Base-by-base conservation (phyloP, 2,797 vertebrate species). In the Remorina albescens region DNA sequence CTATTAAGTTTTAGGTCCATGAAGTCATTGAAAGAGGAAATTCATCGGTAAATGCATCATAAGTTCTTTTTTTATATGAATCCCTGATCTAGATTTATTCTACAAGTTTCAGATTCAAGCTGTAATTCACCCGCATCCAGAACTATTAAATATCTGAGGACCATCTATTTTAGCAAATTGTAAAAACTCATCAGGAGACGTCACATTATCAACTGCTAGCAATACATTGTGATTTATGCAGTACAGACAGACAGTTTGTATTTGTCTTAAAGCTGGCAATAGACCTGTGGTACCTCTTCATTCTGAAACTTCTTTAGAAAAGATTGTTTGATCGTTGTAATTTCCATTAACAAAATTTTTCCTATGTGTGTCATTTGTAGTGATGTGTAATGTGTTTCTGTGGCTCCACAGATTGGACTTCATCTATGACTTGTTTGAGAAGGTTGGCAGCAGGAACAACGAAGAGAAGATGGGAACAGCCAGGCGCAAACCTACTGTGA, bases 381-480 rank as follows among this genome's bases (percentile, higher is more conserved):
- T 30, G 6, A 6, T 54, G 18, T 72, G 7, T 57, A 19, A 80
- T 57, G 1, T 70, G 19, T 80, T 39, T 70, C 16, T 78, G 49
- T 61, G 41, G 6, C 39, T 42, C 59, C 54, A 50, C 76, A 98
- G 96, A 80, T 84, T 96, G 91, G 97, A 98, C 89, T 98, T 98
- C 88, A 98, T 98, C 90, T 98, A 98, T 49, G 97, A 98, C 85
- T 89, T 98, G 82, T 98, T 98, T 89, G 97, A 98, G 92, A 96
- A 92, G 80, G 96, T 98, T 49, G 96, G 94, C 80, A 97, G 97
- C 89, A 94, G 96, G 75, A 96, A 95, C 89, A 95, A 88, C 4
- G 97, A 97, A 80, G 96, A 97, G 86, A 98, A 97, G 92, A 96
- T 97, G 96, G 96, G 97, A 81, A 98, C 97, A 26, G 96, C 96